phyloP scores from a whole-genome alignment of 92 coral and sea anemone species.

The Plumapathes pennacea region DNA sequence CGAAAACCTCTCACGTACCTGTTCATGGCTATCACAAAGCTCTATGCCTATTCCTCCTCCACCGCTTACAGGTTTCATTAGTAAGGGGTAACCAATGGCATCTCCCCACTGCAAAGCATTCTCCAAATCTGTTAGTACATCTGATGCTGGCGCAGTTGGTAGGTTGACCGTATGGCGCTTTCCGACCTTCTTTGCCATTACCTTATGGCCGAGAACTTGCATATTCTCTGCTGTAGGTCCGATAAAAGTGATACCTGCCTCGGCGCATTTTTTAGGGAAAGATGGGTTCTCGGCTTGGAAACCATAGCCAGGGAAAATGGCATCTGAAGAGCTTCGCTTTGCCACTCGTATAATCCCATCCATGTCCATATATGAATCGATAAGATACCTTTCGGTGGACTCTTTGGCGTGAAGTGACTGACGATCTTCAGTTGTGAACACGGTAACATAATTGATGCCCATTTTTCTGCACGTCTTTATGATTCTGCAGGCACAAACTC shows the following conservation, averaged over 20 bases:
- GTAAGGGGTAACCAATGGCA: conserved; percentile 51
- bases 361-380: conserved; percentile 43
- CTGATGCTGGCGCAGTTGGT: conserved; percentile 34
- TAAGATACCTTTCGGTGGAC: conserved; percentile 33
- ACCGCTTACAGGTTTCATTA: conserved; percentile 37
- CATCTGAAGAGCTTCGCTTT: conserved; percentile 14
- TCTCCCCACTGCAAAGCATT: conserved; percentile 36
- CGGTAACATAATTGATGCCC: conserved; percentile 43
- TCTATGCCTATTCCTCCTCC: conserved; percentile 70
- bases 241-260: conserved; percentile 41
- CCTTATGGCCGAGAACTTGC: conserved; percentile 17
- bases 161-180: not conserved
- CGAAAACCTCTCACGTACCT: conserved; percentile 26
- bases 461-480: conserved; percentile 48
- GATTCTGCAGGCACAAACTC: conserved; percentile 58
- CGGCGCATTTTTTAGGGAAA: conserved; percentile 43
- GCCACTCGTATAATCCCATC: conserved; percentile 37
- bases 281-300: conserved; percentile 51
- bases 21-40: conserved; percentile 16
- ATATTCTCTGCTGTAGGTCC: conserved; percentile 56
- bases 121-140: conserved; percentile 8
- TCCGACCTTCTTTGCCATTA: conserved; percentile 29
- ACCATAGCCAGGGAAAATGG: conserved; percentile 70
- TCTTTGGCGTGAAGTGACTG: conserved; percentile 40
- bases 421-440: conserved; percentile 51